These are phyloP conservation scores for Xestia rhomboidea DNA, from an alignment of 2,888 invertebrate species.

Conservation along the genomic window DNA sequence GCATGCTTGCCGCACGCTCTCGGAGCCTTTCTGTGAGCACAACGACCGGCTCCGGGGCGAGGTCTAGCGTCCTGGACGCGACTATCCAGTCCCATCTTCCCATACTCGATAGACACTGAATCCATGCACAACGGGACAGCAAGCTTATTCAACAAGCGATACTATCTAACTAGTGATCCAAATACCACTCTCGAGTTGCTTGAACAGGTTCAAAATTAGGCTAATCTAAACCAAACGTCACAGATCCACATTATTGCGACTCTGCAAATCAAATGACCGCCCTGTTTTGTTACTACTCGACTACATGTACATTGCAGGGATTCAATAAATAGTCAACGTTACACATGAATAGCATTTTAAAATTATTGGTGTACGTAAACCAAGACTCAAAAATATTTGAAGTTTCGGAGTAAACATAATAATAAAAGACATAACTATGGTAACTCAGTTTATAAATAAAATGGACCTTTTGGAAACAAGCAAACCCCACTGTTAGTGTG, in stretches of 20 bases:
- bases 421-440: constrained; percentile 66
- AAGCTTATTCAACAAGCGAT: constrained; percentile 70
- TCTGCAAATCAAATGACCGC: constrained; percentile 17
- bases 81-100: constrained; percentile 27
- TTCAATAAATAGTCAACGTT: constrained; percentile 64
- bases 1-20: constrained; percentile 39
- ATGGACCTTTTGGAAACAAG: constrained; percentile 65
- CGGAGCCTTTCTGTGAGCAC: constrained; percentile 1
- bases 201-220: constrained; percentile 16
- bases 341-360: constrained; percentile 60
- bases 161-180: constrained; percentile 59
- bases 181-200: constrained; percentile 39
- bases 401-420: constrained; percentile 49
- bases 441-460: constrained; percentile 67
- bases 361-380: constrained; percentile 72
- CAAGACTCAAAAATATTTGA: constrained; percentile 60
- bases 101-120: constrained; percentile 61
- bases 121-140: constrained; percentile 75
- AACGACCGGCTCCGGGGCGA: constrained; percentile 2
- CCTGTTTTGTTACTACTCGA: constrained; percentile 48
- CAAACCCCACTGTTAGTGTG: constrained; percentile 74
- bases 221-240: constrained; percentile 28
- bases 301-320: constrained; percentile 59
- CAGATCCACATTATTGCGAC: constrained; percentile 30
- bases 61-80: constrained; percentile 4